Conservation (phyloP, 1,140 invertebrate species). For the Orchestia grillus region DNA sequence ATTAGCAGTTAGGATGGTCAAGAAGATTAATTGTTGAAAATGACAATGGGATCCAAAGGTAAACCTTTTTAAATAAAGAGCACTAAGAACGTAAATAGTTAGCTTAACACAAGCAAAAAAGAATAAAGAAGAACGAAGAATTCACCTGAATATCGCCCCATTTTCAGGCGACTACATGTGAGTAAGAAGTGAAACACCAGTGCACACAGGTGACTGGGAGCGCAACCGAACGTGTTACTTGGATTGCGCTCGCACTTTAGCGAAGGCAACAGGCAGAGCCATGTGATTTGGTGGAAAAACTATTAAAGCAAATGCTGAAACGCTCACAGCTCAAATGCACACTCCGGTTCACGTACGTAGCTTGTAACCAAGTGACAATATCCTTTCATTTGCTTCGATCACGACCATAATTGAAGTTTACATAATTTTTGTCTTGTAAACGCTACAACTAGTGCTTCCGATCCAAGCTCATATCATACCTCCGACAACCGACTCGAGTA, state of each 20-base stretch:
- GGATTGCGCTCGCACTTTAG: neutral
- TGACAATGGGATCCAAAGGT: neutral
- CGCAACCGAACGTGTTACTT: neutral
- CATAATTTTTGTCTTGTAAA: neutral
- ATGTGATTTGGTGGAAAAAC: neutral
- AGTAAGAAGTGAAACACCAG: no score
- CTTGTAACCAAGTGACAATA: neutral
- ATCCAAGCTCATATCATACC: neutral
- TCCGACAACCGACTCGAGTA: neutral
- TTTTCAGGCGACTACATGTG: no score
- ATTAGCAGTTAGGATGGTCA: neutral
- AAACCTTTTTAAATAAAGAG: neutral
- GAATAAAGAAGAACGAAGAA: neutral
- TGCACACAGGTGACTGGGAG: no score
- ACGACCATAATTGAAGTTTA: neutral
- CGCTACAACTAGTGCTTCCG: neutral
- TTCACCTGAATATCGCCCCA: neutral
- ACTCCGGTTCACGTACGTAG: neutral
- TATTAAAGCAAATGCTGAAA: neutral
- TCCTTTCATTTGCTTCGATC: neutral
- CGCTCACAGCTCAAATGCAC: neutral
- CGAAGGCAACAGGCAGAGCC: neutral
- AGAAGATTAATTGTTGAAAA: neutral
- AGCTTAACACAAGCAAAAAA: neutral
- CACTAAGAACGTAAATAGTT: neutral